phyloP scores from a whole-genome alignment of 1,140 invertebrate species.

The Brachionus rubens region DNA sequence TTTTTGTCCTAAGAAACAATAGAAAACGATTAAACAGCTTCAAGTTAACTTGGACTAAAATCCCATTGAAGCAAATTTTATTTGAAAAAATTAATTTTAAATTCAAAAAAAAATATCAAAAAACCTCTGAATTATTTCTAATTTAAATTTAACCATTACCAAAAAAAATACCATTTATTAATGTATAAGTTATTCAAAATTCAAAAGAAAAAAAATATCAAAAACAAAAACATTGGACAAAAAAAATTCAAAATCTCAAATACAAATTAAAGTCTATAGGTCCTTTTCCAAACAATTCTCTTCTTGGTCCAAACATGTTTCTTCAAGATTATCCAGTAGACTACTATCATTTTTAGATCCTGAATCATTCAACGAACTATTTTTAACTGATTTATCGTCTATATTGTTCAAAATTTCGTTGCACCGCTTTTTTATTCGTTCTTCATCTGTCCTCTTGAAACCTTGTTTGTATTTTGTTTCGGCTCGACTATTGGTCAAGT shows the following conservation, averaged over 20 bases:
- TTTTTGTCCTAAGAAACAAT: too few relatives aligned
- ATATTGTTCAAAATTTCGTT: conserved; percentile 40
- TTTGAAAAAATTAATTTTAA: too few relatives aligned
- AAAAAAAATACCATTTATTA: too few relatives aligned
- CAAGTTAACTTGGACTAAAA: too few relatives aligned
- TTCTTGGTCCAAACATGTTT: not conserved
- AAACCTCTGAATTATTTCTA: too few relatives aligned
- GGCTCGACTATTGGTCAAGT: not conserved
- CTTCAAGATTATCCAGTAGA: not conserved
- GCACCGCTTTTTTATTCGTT: conserved; percentile 12
- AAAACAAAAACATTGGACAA: not conserved
- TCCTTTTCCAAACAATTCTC: not conserved
- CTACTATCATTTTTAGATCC: not conserved
- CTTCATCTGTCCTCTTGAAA: conserved; percentile 33
- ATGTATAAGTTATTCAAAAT: too few relatives aligned
- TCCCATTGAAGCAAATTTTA: too few relatives aligned
- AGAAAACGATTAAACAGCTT: too few relatives aligned
- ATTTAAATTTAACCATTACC: too few relatives aligned
- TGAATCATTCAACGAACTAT: conserved; percentile 16
- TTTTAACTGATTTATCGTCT: not conserved
- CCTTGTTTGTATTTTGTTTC: conserved; percentile 9
- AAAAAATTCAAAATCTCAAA: not conserved
- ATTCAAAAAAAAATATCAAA: too few relatives aligned
- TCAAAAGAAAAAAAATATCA: too few relatives aligned
- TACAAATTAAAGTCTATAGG: not conserved